phyloP scores from a whole-genome alignment of 2,113 vertebrate genomes.

The Atlantisia rogersi region DNA sequence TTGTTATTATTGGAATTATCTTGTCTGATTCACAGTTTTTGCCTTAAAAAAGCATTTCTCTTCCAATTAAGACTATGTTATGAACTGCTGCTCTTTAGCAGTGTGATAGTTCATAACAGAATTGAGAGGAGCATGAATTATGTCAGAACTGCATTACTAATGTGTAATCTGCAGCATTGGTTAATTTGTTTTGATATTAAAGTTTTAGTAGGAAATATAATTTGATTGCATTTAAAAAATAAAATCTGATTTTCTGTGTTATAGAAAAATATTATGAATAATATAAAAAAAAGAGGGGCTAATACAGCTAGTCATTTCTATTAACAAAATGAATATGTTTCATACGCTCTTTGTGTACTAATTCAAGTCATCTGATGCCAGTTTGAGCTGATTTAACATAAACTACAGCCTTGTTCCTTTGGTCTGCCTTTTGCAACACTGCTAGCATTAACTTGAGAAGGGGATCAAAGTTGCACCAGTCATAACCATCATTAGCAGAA shows the following conservation, averaged over 20 bases:
- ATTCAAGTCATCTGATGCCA: constrained; percentile 57
- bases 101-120: constrained; percentile 68
- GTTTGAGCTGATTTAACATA: constrained; percentile 42
- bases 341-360: constrained; percentile 63
- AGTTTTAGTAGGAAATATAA: constrained; percentile 82
- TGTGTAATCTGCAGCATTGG: constrained; percentile 76
- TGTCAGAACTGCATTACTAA: constrained; percentile 71
- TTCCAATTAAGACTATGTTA: constrained; percentile 57
- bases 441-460: background rate
- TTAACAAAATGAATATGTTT: constrained; percentile 73
- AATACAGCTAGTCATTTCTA: constrained; percentile 74
- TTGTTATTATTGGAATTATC: background rate
- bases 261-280: constrained; percentile 80
- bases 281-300: constrained; percentile 68
- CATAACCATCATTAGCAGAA: background rate
- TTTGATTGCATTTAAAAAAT: constrained; percentile 80
- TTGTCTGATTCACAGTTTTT: background rate
- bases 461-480: background rate
- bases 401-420: constrained; percentile 2
- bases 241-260: constrained; percentile 75
- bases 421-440: background rate
- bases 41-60: background rate
- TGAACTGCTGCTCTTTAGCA: constrained; percentile 52
- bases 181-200: constrained; percentile 83
- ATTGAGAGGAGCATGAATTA: constrained; percentile 65